Conservation (phyloP, 2,888 invertebrate species). For the Epinotia bilunana region DNA sequence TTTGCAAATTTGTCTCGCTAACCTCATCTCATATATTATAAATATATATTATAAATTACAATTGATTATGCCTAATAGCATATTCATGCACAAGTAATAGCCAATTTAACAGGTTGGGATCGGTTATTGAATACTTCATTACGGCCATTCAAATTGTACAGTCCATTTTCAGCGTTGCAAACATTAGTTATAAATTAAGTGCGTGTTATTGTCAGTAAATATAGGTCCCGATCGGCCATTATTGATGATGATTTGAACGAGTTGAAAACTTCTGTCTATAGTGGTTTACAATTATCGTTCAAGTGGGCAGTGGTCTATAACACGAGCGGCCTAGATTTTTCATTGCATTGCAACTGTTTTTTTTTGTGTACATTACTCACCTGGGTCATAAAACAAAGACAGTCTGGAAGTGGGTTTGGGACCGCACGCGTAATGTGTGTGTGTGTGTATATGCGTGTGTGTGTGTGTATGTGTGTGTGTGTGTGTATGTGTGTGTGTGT, state of each 20-base stretch:
- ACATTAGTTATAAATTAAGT: background rate
- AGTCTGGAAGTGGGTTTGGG: too few species aligned
- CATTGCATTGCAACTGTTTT: background rate
- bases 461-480: too few species aligned
- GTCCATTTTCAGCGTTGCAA: slow-evolving; percentile 4
- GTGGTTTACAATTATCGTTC: background rate
- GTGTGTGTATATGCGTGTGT: too few species aligned
- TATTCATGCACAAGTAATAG: background rate
- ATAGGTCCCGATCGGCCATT: background rate
- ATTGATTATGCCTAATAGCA: background rate
- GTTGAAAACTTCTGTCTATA: too few species aligned
- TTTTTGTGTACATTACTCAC: background rate
- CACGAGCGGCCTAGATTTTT: background rate
- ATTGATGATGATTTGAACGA: slow-evolving; percentile 15
- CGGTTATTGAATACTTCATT: slow-evolving; percentile 13
- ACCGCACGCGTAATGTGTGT: too few species aligned
- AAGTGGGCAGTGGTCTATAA: background rate
- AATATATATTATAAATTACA: background rate
- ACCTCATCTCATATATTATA: background rate
- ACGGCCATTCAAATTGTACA: background rate
- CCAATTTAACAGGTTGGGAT: background rate
- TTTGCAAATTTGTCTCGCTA: background rate
- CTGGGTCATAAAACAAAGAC: too few species aligned
- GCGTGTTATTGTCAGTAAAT: slow-evolving; percentile 11
- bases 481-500: too few species aligned